A percentile compares a stretch with the other conserved stretches of the same genome.
Evolutionary conservation across 2,888 invertebrate genomes (phyloP).

Genomic region (Catocala nupta): DNA sequence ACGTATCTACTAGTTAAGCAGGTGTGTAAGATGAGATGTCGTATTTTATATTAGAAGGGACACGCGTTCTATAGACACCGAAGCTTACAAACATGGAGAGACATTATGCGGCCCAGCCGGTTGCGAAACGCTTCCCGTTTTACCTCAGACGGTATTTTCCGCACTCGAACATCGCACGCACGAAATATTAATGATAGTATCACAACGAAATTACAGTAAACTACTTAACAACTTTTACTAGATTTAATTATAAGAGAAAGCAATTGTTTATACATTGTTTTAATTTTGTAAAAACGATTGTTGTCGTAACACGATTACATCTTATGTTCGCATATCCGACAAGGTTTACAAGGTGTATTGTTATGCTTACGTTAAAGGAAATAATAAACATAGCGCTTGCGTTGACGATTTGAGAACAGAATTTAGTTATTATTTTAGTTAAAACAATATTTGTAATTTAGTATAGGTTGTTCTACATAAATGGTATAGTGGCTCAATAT

Average conservation of each 20-base stretch:
- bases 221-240: not conserved
- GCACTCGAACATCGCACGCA: constrained; percentile 29
- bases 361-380: no score
- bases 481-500: no score
- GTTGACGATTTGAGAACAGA: no score
- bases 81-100: constrained; percentile 40
- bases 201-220: not conserved
- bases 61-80: constrained; percentile 11
- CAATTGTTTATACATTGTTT: not conserved
- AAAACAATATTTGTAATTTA: no score
- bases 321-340: no score
- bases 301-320: no score
- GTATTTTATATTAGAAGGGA: constrained; percentile 16
- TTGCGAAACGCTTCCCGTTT: constrained; percentile 74
- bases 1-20: no score
- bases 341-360: no score
- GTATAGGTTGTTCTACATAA: no score
- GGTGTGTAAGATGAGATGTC: constrained; percentile 4
- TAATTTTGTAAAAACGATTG: no score
- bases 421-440: no score
- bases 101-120: constrained; percentile 60
- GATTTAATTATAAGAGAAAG: constrained; percentile 1
- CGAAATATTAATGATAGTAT: constrained; percentile 1
- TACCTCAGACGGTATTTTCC: constrained; percentile 48
- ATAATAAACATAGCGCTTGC: no score